Evolutionary conservation across 2,113 vertebrate species (phyloP).

Genomic region (Nematolebias whitei): DNA sequence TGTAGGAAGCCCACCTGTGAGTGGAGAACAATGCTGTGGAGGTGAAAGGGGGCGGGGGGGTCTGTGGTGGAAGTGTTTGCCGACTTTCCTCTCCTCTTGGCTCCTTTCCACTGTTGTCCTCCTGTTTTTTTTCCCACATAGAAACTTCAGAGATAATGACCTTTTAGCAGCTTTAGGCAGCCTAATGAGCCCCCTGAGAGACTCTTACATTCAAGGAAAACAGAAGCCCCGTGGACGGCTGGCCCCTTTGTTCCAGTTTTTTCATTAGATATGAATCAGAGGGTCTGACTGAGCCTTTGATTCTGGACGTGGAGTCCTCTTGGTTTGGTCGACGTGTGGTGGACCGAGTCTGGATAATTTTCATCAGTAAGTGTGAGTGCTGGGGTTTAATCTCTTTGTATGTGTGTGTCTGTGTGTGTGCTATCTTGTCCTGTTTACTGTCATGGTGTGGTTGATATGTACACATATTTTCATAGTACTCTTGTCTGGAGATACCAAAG

Average conservation of each 20-base stretch:
- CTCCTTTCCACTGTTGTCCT: constrained; percentile 75
- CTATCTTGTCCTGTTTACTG: constrained; percentile 19
- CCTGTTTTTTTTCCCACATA: constrained; percentile 67
- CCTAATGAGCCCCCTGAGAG: constrained; percentile 71
- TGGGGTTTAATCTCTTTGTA: constrained; percentile 9
- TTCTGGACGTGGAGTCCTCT: constrained; percentile 15
- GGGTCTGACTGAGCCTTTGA: constrained; percentile 26
- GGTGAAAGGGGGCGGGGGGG: constrained; percentile 56
- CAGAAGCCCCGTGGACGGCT: constrained; percentile 51
- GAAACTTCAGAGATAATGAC: constrained; percentile 63
- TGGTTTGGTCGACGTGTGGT: constrained; percentile 11
- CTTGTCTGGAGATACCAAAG: constrained; percentile 29
- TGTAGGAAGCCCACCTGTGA: constrained; percentile 73
- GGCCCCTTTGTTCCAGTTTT: constrained; percentile 59
- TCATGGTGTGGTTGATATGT: constrained; percentile 57
- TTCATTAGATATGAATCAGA: constrained; percentile 22
- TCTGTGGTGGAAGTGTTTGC: constrained; percentile 41
- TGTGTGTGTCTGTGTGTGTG: background rate
- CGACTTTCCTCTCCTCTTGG: constrained; percentile 68
- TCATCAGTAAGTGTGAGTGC: constrained; percentile 44
- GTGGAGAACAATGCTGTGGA: constrained; percentile 72
- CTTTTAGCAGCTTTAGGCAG: constrained; percentile 37
- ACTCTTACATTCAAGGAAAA: constrained; percentile 46
- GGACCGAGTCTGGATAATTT: constrained; percentile 25
- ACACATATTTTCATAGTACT: constrained; percentile 48